Evolutionary conservation across 2,888 invertebrate species (phyloP).

Genomic region (Notodonta dromedarius): DNA sequence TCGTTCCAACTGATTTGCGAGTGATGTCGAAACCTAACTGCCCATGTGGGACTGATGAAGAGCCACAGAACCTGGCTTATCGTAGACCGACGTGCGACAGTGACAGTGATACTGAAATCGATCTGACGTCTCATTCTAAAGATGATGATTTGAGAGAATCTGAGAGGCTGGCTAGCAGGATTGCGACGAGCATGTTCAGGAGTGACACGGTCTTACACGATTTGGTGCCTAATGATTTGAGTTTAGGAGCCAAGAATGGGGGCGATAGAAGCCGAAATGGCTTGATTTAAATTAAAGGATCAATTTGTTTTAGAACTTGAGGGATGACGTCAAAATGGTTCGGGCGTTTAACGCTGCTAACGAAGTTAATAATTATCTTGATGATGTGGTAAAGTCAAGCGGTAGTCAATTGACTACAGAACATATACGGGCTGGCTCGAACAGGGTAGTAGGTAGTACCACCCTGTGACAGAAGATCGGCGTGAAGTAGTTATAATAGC

Average conservation of each 20-base stretch:
- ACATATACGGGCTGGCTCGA: no score
- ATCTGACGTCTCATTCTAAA: constrained; percentile 79
- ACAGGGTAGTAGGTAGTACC: no score
- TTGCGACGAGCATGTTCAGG: constrained; percentile 76
- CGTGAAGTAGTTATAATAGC: no score
- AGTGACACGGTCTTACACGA: constrained; percentile 76
- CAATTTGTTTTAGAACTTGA: no score
- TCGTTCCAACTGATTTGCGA: constrained; percentile 73
- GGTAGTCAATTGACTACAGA: no score
- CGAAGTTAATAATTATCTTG: no score
- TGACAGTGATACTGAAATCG: constrained; percentile 79
- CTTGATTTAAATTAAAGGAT: background rate
- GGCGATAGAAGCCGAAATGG: constrained; percentile 62
- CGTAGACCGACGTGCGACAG: constrained; percentile 68
- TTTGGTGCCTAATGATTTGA: constrained; percentile 78
- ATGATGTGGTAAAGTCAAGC: no score
- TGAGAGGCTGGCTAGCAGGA: constrained; percentile 70
- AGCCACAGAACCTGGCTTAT: constrained; percentile 74
- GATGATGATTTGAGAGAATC: constrained; percentile 78
- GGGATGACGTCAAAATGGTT: no score
- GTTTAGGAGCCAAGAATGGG: constrained; percentile 65
- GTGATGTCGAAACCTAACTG: constrained; percentile 68
- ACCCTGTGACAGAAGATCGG: no score
- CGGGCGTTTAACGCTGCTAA: no score
- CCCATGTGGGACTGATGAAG: constrained; percentile 58